phyloP scores from a whole-genome alignment of 2,113 vertebrate genomes.

The Lanius collurio region DNA sequence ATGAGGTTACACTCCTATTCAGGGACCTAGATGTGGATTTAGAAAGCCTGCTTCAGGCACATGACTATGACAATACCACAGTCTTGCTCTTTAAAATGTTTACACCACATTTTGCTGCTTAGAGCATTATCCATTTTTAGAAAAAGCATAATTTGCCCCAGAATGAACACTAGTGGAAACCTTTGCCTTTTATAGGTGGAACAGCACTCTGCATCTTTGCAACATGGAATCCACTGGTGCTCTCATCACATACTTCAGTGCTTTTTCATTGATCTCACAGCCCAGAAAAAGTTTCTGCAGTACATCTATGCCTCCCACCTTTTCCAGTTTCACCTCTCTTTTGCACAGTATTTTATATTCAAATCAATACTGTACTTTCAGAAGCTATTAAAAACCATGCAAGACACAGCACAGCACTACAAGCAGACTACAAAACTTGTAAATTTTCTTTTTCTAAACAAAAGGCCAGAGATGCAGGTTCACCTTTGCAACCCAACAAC shows the following conservation, averaged over 20 bases:
- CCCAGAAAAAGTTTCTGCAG: neutral
- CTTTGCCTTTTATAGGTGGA: slow-evolving; percentile 23
- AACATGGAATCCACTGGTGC: neutral
- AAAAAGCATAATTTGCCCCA: neutral
- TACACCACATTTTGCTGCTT: neutral
- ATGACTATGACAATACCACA: neutral
- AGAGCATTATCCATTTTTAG: neutral
- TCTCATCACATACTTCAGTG: neutral
- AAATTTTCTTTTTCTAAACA: neutral
- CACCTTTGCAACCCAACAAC: neutral
- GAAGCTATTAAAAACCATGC: neutral
- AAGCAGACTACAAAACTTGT: neutral
- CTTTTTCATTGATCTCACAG: neutral
- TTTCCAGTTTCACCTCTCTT: neutral
- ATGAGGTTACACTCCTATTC: neutral
- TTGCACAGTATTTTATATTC: neutral
- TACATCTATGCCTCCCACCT: neutral
- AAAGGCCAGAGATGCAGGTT: neutral
- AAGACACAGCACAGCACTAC: neutral
- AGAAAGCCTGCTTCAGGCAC: neutral
- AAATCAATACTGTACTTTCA: neutral
- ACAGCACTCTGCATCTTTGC: neutral
- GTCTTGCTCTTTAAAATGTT: neutral
- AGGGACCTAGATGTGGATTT: neutral
- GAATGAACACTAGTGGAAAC: slow-evolving; percentile 52